Evolutionary conservation across 2,113 vertebrate species (phyloP).

Genomic region (Rhabdornis inornatus): DNA sequence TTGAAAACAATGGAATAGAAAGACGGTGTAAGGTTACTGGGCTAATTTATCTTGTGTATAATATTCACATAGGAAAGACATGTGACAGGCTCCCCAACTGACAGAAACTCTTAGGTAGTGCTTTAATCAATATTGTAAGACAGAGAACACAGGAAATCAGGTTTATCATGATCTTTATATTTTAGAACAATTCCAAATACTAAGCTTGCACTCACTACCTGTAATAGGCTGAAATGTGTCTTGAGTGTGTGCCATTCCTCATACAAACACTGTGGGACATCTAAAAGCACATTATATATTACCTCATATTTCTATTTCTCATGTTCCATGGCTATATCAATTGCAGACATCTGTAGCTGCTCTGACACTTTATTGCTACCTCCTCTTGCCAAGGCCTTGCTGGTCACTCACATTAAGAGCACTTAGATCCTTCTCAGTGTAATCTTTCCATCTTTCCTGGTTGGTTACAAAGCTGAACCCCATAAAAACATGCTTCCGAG

Average conservation of each 20-base stretch:
- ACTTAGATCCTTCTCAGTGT: background rate
- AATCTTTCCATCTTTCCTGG: background rate
- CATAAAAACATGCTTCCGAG: background rate
- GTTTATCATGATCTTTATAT: background rate
- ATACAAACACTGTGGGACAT: background rate
- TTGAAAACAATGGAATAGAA: background rate
- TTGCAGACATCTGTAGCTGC: background rate
- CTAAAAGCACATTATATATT: background rate
- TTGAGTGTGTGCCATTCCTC: background rate
- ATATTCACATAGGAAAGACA: background rate
- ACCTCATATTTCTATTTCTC: background rate
- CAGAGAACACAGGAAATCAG: background rate
- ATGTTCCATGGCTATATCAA: background rate
- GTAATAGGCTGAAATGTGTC: background rate
- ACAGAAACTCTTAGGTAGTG: background rate
- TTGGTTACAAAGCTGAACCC: background rate
- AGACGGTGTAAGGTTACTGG: background rate
- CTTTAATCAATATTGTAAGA: background rate
- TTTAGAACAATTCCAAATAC: background rate
- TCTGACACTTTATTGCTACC: background rate
- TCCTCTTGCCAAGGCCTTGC: background rate
- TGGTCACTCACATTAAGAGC: background rate
- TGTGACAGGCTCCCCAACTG: background rate
- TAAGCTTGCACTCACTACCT: background rate
- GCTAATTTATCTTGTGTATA: background rate